phyloP scores from a whole-genome alignment of 2,113 vertebrate species.

The Anolis carolinensis region DNA sequence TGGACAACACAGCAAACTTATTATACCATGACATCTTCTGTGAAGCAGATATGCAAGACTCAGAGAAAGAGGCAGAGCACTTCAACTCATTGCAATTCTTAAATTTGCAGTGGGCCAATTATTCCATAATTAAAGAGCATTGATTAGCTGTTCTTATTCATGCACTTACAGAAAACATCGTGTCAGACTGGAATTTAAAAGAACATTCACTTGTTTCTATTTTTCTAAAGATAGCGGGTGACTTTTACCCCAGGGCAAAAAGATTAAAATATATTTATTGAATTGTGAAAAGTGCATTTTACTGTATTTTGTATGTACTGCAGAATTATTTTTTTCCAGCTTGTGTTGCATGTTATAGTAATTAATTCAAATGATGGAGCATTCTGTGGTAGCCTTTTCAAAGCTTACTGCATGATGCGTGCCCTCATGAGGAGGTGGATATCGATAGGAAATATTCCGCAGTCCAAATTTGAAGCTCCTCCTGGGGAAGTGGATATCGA shows the following conservation, averaged over 20 bases:
- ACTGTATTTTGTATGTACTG: constrained; percentile 79
- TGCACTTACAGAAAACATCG: constrained; percentile 56
- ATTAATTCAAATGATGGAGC: constrained; percentile 42
- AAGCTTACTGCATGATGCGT: neutral
- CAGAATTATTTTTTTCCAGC: constrained; percentile 57
- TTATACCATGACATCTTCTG: neutral
- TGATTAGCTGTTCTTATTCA: constrained; percentile 37
- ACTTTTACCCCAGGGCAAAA: constrained; percentile 65
- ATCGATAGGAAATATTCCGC: neutral
- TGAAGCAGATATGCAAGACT: neutral
- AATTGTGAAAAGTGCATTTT: constrained; percentile 80
- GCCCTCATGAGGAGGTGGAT: neutral
- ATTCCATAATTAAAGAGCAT: constrained; percentile 21
- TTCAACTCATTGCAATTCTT: neutral
- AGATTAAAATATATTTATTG: constrained; percentile 80
- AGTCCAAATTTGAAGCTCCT: neutral
- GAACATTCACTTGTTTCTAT: constrained; percentile 52
- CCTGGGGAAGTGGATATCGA: neutral
- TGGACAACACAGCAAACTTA: neutral
- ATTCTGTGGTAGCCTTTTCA: neutral
- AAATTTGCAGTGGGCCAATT: neutral
- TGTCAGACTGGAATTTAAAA: constrained; percentile 52
- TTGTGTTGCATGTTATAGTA: constrained; percentile 47
- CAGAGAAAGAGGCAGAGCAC: neutral
- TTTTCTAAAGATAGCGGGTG: constrained; percentile 54